Percentiles rank a stretch among this genome's conserved stretches.
Conservation (phyloP, 2,888 invertebrate species). For the Eupithecia subfuscata region DNA sequence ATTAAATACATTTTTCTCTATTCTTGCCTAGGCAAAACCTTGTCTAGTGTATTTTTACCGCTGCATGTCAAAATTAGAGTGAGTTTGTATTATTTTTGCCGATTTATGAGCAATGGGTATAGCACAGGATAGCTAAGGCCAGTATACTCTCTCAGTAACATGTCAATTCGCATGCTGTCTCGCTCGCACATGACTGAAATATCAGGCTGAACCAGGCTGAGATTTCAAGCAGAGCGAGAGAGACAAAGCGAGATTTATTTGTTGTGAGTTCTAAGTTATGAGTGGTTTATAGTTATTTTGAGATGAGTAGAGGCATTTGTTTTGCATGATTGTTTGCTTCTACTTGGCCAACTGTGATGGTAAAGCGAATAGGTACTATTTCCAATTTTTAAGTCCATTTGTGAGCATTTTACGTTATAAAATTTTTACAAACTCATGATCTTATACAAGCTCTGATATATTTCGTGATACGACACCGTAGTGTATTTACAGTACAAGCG, state of each 20-base stretch:
- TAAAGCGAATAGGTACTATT: not conserved
- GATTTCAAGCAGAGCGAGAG: not conserved
- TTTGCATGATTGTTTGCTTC: constrained; percentile 1
- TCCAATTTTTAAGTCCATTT: constrained; percentile 8
- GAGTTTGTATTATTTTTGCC: not conserved
- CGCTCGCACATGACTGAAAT: not conserved
- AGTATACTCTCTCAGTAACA: not conserved
- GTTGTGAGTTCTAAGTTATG: not conserved
- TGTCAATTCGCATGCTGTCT: not conserved
- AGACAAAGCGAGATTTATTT: not conserved
- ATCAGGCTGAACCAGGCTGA: not conserved
- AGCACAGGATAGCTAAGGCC: not conserved
- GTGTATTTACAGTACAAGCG: constrained; percentile 44
- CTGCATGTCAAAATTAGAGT: not conserved
- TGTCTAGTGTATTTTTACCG: not conserved
- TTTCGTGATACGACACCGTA: constrained; percentile 12
- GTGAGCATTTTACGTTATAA: not conserved
- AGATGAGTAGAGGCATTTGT: not conserved
- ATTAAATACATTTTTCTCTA: not conserved
- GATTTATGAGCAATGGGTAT: not conserved
- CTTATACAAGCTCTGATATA: constrained; percentile 25
- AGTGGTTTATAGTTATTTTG: not conserved
- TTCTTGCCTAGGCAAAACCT: not conserved
- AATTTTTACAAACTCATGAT: not conserved
- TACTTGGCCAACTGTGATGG: not conserved